Base-by-base conservation (phyloP, 2,797 vertebrate species). In the Calcarius lapponicus region DNA sequence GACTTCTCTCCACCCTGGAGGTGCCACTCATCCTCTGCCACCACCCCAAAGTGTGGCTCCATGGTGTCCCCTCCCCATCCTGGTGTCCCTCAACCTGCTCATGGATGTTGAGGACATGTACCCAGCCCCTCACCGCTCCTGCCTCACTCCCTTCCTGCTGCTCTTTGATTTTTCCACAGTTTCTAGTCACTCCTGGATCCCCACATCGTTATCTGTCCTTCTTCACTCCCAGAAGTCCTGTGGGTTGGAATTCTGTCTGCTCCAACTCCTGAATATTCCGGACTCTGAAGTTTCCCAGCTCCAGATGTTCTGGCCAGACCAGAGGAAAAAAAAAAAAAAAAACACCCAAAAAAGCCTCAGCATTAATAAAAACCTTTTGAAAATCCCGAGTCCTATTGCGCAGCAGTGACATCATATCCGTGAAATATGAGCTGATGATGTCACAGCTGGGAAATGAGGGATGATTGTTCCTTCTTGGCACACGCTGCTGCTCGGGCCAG, bases 261-360 rank as follows among this genome's bases (percentile, higher is more conserved):
- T 92, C 87, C 92, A 86, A 90, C 91, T 95, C 70, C 79, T 90
- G 91, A 96, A 94, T 93, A 96, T 88, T 96, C 82, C 17, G 85
- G 91, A 96, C 95, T 96, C 92, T 93, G 95, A 96, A 94, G 93
- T 92, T 96, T 93, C 76, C 76, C 38, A 28, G 72, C 93, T 96
- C 95, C 96, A 97, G 96, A 97, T 97, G 95, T 97, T 92, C 89
- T 96, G 96, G 95, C 95, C 96, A 96, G 92, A 96, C 92, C 94
- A 75, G 92, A 95, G 92, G 53, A 5, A 29, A 48, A 70, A 91
- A 43, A 70, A 70, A 75, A 57, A n/a, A 56, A 89, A 87, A 80
- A 20, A 1, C 62, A 13, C n/a, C 57, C 36, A 31, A 90, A 70
- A 92, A 96, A 94, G 7, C 81, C 92, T 96, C 95, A 93, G 85